Base-by-base conservation (phyloP, 2,113 vertebrate species). In the Cyprinodon variegatus region DNA sequence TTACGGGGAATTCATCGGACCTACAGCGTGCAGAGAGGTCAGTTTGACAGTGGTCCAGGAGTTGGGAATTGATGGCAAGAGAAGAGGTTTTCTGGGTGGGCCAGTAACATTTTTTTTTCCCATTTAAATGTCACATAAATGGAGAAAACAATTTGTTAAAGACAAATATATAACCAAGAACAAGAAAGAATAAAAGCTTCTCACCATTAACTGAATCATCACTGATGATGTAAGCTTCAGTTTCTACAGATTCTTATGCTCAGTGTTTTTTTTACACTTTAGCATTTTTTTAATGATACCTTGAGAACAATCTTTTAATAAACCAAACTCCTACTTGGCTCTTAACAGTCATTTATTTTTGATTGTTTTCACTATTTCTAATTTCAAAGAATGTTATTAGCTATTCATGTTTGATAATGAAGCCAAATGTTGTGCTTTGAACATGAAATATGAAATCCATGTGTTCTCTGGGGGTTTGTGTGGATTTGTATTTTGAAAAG, bases 11-110 rank as follows among this genome's bases (percentile, higher is more conserved):
- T 94, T 95, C 84, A 91, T 94, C 53, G 81, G 80, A 65, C 88
- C 92, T 0, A 48, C 74, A 3, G 92, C 93, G 22, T 65, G 71
- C 63, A 92, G 90, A 83, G 93, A 94, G 91, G 94, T 95, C 71
- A 83, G 93, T 84, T 1, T 22, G 50, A 41, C 38, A 1, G 0
- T 2, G 2, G 43, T 4, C 40, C 6, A 37, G 61, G 1, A 15
- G 36, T 4, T 13, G 36, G 13, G 53, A 63, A 22, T 20, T 46
- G 1, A 20, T 46, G 11, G 15, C 72, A 48, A 64, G 61, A 61
- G 36, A 38, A 70, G 69, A 1, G 13, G 11, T 17, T 65, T 65
- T 46, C 5, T n/a, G 57, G 12, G 13, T 41, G 13, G 13, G 4
- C 64, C 8, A 40, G 41, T 37, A 4, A 11, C 29, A 40, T 63